phyloP scores from a whole-genome alignment of 2,888 invertebrate genomes.

The Synanthedon formicaeformis region DNA sequence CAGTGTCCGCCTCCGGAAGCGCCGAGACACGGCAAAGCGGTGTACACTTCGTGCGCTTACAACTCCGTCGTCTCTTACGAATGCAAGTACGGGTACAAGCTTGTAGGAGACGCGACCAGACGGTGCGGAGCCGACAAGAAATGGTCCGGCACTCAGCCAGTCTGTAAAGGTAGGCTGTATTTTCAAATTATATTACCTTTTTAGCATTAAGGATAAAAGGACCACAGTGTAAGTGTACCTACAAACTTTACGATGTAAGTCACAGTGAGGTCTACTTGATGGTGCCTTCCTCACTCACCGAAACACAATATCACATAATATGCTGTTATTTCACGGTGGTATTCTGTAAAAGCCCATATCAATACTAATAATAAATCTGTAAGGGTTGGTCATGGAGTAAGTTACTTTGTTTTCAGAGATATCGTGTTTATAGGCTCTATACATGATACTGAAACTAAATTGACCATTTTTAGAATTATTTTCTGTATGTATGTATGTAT shows the following conservation, averaged over 20 bases:
- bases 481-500: too few species aligned
- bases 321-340: too few species aligned
- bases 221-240: background rate
- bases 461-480: too few species aligned
- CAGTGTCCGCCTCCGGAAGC: conserved; percentile 93
- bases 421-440: too few species aligned
- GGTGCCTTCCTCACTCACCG: too few species aligned
- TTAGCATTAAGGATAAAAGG: too few species aligned
- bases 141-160: conserved; percentile 93
- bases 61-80: conserved; percentile 96
- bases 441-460: too few species aligned
- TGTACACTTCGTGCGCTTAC: conserved; percentile 93
- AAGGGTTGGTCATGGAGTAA: too few species aligned
- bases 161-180: conserved; percentile 82
- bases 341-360: too few species aligned
- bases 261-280: background rate
- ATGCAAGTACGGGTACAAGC: conserved; percentile 93
- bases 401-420: too few species aligned
- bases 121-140: conserved; percentile 93
- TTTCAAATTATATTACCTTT: conserved; percentile 1
- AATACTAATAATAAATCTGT: too few species aligned
- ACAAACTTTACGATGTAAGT: background rate
- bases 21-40: conserved; percentile 92
- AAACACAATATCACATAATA: too few species aligned
- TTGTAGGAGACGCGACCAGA: conserved; percentile 90